Base-by-base conservation (phyloP, 2,888 invertebrate species). In the Eutolmus rufibarbis region DNA sequence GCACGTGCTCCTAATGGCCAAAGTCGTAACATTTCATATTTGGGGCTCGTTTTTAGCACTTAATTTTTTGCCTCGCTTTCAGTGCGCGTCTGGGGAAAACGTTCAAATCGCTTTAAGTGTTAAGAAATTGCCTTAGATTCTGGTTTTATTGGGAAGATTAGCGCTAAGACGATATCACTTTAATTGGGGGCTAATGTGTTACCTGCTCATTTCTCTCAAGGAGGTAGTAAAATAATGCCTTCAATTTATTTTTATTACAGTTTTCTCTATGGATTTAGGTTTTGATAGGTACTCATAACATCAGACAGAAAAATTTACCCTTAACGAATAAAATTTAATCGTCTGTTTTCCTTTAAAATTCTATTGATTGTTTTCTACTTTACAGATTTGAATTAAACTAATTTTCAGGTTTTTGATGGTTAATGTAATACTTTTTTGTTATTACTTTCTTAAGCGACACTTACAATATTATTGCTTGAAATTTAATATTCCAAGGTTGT, bases 1-100 rank as follows among this genome's bases (percentile, higher is more conserved):
- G 74, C 85, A 85, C 85, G 85, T 85, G 85, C 85, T 85, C 37
- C 74, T 85, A 85, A 85, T 85, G 85, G 85, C 43, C n/a, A 85
- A 85, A 85, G 85, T 85, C 74, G 85, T 85, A 85, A 74, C 74
- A 85, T 85, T 85, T 85, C 85, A 85, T 85, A 85, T 74, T 40
- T 40, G 66, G 74, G 66, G 66, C 28, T 66, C 66, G 28, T 23
- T 66, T 66, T 66, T 66, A 66, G 66, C 66, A 66, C 66, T 66
- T 66, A 66, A 66, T 66, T 66, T 66, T 66, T 66, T 66, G 66
- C 66, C 23, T 66, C 28, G 66, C 23, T 66, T 66, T 12, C 23
- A 28, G 8, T 66, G n/a, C 16, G 51, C 51, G 51, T n/a, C 51
- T 51, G 51, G 51, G 51, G 23, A 28, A 23, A 66, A 28, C 28